Percentiles rank a stretch among this genome's conserved stretches.
Evolutionary conservation across 2,113 vertebrate species (phyloP).

Genomic region (Ursus arctos): DNA sequence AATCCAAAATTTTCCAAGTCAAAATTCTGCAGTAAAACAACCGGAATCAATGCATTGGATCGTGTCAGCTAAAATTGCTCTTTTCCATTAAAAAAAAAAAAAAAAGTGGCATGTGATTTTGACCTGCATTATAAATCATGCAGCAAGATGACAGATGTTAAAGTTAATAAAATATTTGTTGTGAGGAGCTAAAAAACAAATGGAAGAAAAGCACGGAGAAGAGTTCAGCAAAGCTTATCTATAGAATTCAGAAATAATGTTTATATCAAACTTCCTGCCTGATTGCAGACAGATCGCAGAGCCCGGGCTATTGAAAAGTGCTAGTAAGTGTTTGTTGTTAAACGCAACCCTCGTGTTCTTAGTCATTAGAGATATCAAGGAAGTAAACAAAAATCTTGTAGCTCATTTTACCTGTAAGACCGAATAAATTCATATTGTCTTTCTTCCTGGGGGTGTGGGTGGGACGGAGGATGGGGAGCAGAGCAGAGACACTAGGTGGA

Average conservation of each 20-base stretch:
- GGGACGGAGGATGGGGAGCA: conserved; percentile 32
- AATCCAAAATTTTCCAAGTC: conserved; percentile 48
- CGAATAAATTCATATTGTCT: neutral
- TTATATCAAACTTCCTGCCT: neutral
- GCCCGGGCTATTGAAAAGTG: neutral
- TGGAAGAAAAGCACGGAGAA: neutral
- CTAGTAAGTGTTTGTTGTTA: neutral
- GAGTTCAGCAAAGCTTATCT: neutral
- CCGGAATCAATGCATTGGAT: neutral
- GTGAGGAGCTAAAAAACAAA: neutral
- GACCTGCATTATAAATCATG: neutral
- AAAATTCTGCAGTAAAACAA: conserved; percentile 16
- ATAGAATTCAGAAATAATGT: neutral
- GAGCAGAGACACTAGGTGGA: conserved; percentile 50
- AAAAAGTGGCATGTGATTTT: neutral
- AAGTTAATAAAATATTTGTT: neutral
- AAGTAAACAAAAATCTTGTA: neutral
- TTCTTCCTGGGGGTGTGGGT: conserved; percentile 65
- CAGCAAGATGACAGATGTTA: neutral
- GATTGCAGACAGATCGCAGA: neutral
- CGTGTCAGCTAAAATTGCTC: neutral
- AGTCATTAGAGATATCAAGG: neutral
- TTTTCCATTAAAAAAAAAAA: conserved; percentile 31
- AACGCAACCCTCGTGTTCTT: neutral
- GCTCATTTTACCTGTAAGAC: neutral